A percentile compares a stretch with the other conserved stretches of the same genome.
Conservation (phyloP, 53 echinoderm and acorn worm genomes). For the Holothuria leucospilota region DNA sequence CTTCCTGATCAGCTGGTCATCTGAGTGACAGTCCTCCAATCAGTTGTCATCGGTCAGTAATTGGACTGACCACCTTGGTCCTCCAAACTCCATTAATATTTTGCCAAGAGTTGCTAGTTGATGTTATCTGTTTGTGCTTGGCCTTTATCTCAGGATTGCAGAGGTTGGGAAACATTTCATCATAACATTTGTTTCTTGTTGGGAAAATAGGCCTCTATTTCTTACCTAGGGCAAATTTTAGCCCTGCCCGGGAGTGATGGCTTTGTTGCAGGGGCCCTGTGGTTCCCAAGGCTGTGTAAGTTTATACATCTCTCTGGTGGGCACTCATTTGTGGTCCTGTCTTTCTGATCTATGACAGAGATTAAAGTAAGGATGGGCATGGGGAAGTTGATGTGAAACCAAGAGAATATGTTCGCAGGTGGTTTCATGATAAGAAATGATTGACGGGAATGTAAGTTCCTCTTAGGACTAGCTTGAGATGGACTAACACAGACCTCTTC, state of each 20-base stretch:
- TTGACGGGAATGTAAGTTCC: conserved; percentile 7
- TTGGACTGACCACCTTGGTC: conserved; percentile 43
- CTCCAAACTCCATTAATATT: conserved; percentile 4
- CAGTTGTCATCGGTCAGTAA: conserved; percentile 9
- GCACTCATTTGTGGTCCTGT: conserved; percentile 32
- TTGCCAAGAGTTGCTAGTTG: neutral
- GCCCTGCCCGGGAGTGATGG: conserved; percentile 8
- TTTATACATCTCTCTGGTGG: conserved; percentile 22
- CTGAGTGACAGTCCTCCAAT: conserved; percentile 20
- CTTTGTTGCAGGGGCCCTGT: neutral
- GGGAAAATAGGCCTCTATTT: conserved; percentile 35
- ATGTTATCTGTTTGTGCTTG: conserved; percentile 9
- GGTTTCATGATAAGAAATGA: conserved; percentile 11
- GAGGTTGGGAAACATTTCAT: conserved; percentile 36
- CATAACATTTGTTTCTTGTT: conserved; percentile 45
- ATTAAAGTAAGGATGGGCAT: conserved; percentile 1
- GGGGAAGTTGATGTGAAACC: neutral
- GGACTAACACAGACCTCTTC: too few relatives aligned
- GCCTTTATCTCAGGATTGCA: conserved; percentile 13
- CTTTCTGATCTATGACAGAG: neutral
- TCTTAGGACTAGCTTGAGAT: neutral
- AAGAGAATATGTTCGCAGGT: neutral
- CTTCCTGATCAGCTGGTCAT: too few relatives aligned
- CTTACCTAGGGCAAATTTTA: neutral
- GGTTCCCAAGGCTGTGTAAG: conserved; percentile 34